phyloP scores from a whole-genome alignment of 1,140 invertebrate species.

The Branchinecta lynchi region DNA sequence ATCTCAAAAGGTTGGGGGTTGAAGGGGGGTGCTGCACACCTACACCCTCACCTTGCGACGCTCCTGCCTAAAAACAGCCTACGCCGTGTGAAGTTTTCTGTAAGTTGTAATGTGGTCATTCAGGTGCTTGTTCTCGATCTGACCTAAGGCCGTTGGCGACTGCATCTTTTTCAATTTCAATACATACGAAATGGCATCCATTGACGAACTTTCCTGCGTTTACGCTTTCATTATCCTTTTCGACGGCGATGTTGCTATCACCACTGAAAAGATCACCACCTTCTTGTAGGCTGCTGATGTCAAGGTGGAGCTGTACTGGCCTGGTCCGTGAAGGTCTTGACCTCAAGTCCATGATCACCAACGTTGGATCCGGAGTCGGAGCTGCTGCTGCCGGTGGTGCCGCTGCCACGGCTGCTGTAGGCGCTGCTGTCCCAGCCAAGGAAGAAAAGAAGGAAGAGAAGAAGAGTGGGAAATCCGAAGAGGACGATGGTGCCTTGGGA shows the following conservation, averaged over 20 bases:
- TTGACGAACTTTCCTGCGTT: conserved; percentile 91
- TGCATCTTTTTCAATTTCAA: conserved; percentile 44
- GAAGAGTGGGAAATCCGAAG: conserved; percentile 53
- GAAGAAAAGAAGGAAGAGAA: conserved; percentile 66
- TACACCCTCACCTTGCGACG: too few relatives aligned
- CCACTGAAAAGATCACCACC: conserved; percentile 91
- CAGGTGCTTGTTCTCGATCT: conserved; percentile 60
- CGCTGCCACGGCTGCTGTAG: conserved; percentile 45
- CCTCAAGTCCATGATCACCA: conserved; percentile 84
- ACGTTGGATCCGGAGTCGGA: conserved; percentile 82
- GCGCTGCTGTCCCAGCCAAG: conserved; percentile 47
- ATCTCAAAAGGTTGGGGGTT: too few relatives aligned
- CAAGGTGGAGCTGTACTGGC: conserved; percentile 97
- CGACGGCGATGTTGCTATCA: conserved; percentile 93
- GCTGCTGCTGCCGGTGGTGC: conserved; percentile 51
- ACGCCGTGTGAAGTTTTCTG: too few relatives aligned
- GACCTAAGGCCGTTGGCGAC: conserved; percentile 75
- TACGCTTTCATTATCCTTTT: conserved; percentile 90
- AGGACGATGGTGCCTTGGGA: conserved; percentile 90
- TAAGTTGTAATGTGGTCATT: too few relatives aligned
- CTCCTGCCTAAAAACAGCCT: too few relatives aligned
- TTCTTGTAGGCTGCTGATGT: conserved; percentile 93
- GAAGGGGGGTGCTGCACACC: too few relatives aligned
- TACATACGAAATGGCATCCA: conserved; percentile 28
- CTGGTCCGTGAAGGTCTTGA: conserved; percentile 83